Percentiles rank a stretch among this genome's conserved stretches.
These are phyloP conservation scores for Diglossa cyanea DNA, from an alignment of 2,797 vertebrate genomes.

Conservation along the genomic window DNA sequence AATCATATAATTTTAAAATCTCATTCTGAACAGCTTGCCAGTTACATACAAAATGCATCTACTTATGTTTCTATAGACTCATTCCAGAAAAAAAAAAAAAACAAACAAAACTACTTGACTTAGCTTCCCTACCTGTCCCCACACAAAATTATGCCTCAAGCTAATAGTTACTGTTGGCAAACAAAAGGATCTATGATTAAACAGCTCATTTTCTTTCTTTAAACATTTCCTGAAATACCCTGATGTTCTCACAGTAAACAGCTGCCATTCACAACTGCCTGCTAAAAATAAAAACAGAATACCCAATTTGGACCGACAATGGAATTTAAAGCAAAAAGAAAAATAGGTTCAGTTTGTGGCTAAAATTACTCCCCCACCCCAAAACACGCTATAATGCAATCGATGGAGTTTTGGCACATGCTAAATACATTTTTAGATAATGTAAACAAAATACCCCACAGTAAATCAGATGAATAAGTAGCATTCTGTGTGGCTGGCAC, in stretches of 20 bases:
- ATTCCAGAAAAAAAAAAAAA: neutral
- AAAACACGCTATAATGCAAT: neutral
- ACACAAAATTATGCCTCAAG: neutral
- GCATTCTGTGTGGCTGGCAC: constrained; percentile 5
- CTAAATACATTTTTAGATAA: constrained; percentile 21
- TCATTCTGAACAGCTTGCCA: neutral
- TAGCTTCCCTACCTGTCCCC: neutral
- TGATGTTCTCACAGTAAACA: neutral
- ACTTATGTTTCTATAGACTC: neutral
- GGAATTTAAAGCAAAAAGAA: neutral
- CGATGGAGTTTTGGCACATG: neutral
- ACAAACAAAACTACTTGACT: neutral
- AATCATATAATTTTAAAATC: neutral
- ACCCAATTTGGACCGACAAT: neutral
- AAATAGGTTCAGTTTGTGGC: neutral
- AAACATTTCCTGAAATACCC: neutral
- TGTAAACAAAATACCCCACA: neutral
- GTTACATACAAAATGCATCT: neutral
- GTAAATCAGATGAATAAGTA: constrained; percentile 31
- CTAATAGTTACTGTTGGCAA: neutral
- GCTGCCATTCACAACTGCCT: neutral
- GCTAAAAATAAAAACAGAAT: constrained; percentile 17
- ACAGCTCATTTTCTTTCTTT: neutral
- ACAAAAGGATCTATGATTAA: constrained; percentile 9
- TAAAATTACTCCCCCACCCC: neutral